These are phyloP conservation scores for Amiota minor DNA, from an alignment of 2,888 invertebrate species.

Conservation along the genomic window DNA sequence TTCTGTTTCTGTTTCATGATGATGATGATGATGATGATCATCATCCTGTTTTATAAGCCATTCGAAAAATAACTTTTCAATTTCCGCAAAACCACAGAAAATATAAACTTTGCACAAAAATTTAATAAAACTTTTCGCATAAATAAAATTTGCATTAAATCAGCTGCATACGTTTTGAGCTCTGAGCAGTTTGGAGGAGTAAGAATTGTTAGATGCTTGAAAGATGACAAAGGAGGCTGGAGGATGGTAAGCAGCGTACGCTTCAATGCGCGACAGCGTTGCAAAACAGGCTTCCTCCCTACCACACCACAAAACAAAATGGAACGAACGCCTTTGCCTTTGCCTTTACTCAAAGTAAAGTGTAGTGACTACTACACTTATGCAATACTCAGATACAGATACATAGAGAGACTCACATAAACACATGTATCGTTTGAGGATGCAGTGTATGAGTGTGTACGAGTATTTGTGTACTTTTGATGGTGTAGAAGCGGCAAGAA, in stretches of 20 bases:
- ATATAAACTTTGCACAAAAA: conserved; percentile 67
- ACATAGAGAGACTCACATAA: background rate
- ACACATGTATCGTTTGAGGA: conserved; percentile 15
- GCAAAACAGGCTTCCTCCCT: background rate
- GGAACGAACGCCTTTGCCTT: background rate
- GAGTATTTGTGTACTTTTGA: conserved; percentile 21
- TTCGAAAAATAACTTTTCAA: conserved; percentile 69
- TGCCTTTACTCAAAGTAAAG: too few relatives aligned
- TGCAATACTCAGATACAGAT: too few relatives aligned
- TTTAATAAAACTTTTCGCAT: conserved; percentile 71
- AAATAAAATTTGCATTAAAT: conserved; percentile 71
- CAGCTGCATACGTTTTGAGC: conserved; percentile 59
- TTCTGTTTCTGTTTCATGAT: background rate
- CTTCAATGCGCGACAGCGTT: conserved; percentile 2
- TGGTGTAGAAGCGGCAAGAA: conserved; percentile 33
- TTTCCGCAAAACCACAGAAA: conserved; percentile 70
- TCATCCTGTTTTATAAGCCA: conserved; percentile 51
- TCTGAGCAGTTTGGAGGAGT: background rate
- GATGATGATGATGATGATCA: background rate
- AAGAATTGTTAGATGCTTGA: background rate
- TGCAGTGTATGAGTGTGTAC: conserved; percentile 37
- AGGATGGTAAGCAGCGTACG: background rate
- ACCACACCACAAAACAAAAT: background rate
- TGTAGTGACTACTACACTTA: too few relatives aligned
- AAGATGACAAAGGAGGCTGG: background rate